Evolutionary conservation across 2,113 vertebrate genomes (phyloP).

Genomic region (Myodes glareolus): DNA sequence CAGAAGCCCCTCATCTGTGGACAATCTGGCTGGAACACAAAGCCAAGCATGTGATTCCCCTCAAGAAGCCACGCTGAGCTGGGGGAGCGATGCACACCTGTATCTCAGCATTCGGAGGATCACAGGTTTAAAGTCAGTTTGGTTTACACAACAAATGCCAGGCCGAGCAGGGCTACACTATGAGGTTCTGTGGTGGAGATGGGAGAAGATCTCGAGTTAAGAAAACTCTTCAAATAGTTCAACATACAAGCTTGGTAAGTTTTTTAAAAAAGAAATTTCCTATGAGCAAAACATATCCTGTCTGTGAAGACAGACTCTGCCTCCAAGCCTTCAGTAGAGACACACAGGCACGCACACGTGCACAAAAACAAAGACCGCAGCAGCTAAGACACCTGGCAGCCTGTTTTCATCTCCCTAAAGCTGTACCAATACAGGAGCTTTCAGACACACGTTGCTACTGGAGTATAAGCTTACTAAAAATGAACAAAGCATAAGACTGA

Average conservation of each 20-base stretch:
- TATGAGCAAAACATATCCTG: background rate
- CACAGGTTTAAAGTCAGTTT: background rate
- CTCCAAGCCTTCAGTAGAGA: background rate
- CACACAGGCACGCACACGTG: background rate
- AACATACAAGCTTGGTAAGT: background rate
- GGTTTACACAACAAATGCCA: background rate
- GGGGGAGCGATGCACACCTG: background rate
- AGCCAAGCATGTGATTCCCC: background rate
- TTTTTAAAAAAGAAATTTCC: background rate
- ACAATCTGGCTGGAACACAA: background rate
- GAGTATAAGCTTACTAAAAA: conserved; percentile 31
- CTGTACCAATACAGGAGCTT: background rate
- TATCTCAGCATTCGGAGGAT: no score
- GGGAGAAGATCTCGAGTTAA: background rate
- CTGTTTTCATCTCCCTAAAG: background rate
- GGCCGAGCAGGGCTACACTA: background rate
- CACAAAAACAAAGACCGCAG: background rate
- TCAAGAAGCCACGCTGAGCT: background rate
- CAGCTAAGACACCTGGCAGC: background rate
- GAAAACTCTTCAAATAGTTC: background rate
- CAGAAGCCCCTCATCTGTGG: conserved; percentile 46
- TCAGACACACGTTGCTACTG: background rate
- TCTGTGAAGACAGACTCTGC: background rate
- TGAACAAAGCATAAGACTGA: conserved; percentile 16
- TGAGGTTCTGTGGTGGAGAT: background rate